Base-by-base conservation (phyloP, 2,888 invertebrate species). In the Diaperis boleti region DNA sequence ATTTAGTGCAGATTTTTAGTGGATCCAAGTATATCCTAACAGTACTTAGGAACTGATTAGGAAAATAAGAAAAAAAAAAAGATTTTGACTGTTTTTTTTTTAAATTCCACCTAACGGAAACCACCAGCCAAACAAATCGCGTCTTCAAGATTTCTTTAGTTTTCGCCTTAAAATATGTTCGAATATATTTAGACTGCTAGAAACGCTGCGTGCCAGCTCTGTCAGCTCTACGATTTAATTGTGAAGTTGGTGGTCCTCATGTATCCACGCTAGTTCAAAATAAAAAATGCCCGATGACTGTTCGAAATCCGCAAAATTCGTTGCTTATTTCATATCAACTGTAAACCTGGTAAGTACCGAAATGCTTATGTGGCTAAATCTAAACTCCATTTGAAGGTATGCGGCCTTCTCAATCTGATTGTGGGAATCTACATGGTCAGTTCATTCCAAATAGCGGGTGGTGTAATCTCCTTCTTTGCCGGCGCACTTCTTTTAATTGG, bases 161-260 rank as follows among this genome's bases (percentile, higher is more conserved):
- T 26, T 5, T 6, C 20, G 6, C 26, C n/a, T n/a, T 26, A 15
- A 39, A 39, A 39, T 39, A 39, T 15, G 14, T 10, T 3, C 11
- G 39, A 17, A 39, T 39, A 39, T 39, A 15, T 39, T 13, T 39
- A 39, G 39, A 39, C n/a, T 33, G 33, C 39, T 39, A 14, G 17
- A 39, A 15, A 39, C 3, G 39, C 15, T 39, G 39, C 18, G 39
- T 39, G 39, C 39, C 39, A 39, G 15, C 13, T 39, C 39, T 39
- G 14, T n/a, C n/a, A n/a, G n/a, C 15, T 39, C 15, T 39, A 39
- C 39, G 2, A 33, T 33, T 3, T 5, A 26, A 3, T 26, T 26
- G 26, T 5, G 26, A 8, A 26, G 26, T n/a, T 6, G 26, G 26
- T 5, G 26, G n/a, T 5, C 26, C 1, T 26, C 6, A 2, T 26